Base-by-base conservation (phyloP, 2,888 invertebrate genomes). In the Caenorhabditis sp. region DNA sequence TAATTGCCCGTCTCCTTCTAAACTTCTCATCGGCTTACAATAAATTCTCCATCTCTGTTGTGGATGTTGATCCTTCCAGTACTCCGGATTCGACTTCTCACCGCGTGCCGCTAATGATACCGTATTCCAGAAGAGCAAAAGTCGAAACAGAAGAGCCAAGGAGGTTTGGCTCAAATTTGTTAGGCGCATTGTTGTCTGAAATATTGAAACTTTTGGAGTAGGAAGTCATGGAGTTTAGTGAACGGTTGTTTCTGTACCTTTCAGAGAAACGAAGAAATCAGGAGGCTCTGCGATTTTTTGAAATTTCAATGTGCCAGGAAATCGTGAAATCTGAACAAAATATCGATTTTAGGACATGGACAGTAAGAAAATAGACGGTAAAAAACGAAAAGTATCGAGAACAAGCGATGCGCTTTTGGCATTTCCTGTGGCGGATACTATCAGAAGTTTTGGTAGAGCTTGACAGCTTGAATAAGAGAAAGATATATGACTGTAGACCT, bases 11-110 rank as follows among this genome's bases (percentile, higher is more conserved):
- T 28, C 64, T 7, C 10, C 7, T 12, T 6, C 4, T 19, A 12
- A 47, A 47, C 47, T 47, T 47, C 44, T 0, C 14, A n/a, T 16
- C n/a, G 41, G 83, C 85, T 79, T 69, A 85, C 85, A 74, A 64
- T 83, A 64, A 49, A 80, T 80, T 41, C 81, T 59, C 84, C 82
- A 86, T 68, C 87, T 80, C 58, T 85, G 85, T 61, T 87, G 87
- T 8, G 87, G 87, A 74, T 87, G 87, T 41, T 85, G 86, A 61
- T 86, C 84, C 38, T 82, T 79, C 86, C 87, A 86, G 26, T 80
- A 64, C 44, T 75, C 75, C 4, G 26, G 31, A 28, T 84, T 80
- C 31, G 81, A 74, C 41, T 28, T 63, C 26, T 75, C 74, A 16
- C n/a, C n/a, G n/a, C 68, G 69, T 14, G 75, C 74, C 47, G 63